Conservation (phyloP, 2,113 vertebrate species). For the Puntigrus tetrazona region DNA sequence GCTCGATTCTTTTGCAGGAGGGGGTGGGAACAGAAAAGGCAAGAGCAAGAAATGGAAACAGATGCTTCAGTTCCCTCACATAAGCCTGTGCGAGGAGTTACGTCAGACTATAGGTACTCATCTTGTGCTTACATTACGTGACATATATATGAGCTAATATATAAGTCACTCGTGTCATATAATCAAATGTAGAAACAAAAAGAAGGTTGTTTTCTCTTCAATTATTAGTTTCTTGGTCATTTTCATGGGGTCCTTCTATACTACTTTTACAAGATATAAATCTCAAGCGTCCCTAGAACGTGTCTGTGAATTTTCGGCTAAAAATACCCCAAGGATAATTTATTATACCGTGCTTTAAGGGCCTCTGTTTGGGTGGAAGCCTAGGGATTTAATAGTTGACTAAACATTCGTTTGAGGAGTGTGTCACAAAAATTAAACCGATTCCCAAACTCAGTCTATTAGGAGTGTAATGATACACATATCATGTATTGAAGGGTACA, state of each 20-base stretch:
- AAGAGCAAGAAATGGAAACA: conserved; percentile 99
- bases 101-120: conserved; percentile 84
- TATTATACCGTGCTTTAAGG: background rate
- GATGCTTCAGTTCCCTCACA: conserved; percentile 98
- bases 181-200: background rate
- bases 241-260: background rate
- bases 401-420: no score
- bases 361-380: background rate
- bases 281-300: no score
- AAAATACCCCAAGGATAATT: background rate
- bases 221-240: background rate
- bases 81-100: conserved; percentile 94
- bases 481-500: no score
- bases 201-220: no score
- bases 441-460: no score
- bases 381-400: background rate
- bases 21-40: conserved; percentile 94
- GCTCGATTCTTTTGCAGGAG: conserved; percentile 78
- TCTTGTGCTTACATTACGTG: background rate
- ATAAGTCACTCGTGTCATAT: background rate
- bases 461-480: no score
- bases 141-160: background rate
- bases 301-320: background rate
- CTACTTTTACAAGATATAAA: background rate
- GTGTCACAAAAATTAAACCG: no score